phyloP scores from a whole-genome alignment of 2,113 vertebrate species.

The Rattus norvegicus region GRCr8 NC_086026.1:19296001-19296500 shows the following conservation, averaged over 20 bases:
- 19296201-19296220: neutral
- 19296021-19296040: constrained; percentile 14
- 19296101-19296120: neutral
- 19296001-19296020: constrained; percentile 52
- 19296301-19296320: neutral
- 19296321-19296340: neutral
- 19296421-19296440: no score
- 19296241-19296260: neutral
- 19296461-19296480: neutral
- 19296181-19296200: neutral
- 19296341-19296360: neutral
- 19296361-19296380: neutral
- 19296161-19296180: neutral
- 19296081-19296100: neutral
- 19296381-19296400: neutral
- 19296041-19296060: constrained; percentile 30
- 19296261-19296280: neutral
- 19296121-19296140: neutral
- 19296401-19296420: neutral
- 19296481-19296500: neutral
- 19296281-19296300: neutral
- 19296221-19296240: neutral
- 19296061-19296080: constrained; percentile 25
- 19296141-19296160: neutral
- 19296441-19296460: neutral